Conservation (phyloP, 1,140 invertebrate species). For the Penaeus chinensis region DNA sequence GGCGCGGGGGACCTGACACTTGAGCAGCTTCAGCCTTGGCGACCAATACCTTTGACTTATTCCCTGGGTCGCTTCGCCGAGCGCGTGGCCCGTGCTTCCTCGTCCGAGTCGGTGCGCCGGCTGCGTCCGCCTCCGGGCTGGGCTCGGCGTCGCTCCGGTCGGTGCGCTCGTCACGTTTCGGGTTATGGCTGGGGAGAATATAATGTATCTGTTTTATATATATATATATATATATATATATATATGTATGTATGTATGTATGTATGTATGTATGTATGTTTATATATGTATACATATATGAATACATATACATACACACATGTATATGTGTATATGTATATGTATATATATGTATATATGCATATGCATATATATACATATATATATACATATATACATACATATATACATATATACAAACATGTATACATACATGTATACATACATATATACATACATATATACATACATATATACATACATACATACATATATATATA, state of each 20-base stretch:
- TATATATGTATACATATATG: background rate
- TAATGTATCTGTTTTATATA: background rate
- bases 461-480: background rate
- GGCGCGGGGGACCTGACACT: too few relatives aligned
- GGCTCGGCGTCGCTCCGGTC: too few relatives aligned
- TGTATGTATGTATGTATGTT: background rate
- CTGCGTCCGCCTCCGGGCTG: too few relatives aligned
- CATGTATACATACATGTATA: background rate
- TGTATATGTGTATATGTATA: background rate
- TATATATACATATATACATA: background rate
- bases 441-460: background rate
- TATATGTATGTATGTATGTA: background rate
- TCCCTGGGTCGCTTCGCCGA: too few relatives aligned
- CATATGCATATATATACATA: background rate
- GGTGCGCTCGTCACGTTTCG: too few relatives aligned
- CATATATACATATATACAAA: background rate
- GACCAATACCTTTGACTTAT: too few relatives aligned
- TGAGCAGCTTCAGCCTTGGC: too few relatives aligned
- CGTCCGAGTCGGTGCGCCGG: too few relatives aligned
- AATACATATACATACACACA: background rate
- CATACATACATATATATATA: background rate
- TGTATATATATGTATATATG: background rate
- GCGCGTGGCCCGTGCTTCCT: too few relatives aligned
- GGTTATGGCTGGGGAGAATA: background rate
- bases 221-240: conserved; percentile 15